Evolutionary conservation across 2,888 invertebrate genomes (phyloP), one percentile per base, ranked within the genome.

Genomic region (Apodemia mormo): DNA sequence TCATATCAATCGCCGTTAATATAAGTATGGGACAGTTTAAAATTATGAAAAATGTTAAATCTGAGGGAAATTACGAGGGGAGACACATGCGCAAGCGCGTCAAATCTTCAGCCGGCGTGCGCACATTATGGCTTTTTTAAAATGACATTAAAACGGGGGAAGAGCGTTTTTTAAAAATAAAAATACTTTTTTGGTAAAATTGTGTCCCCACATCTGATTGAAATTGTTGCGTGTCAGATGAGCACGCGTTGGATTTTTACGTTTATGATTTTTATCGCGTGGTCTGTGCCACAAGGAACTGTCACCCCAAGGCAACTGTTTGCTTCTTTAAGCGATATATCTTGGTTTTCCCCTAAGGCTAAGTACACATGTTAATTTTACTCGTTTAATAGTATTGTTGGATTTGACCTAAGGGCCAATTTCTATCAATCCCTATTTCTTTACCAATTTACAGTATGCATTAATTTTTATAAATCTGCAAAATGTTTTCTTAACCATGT

Each of bases 151-250:
- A 84, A 80, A 82, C 84, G 82, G 84, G 90, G 89, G 88, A 89
- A 87, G 82, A 82, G 82, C 81, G 81, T 85, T 92, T 91, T 92
- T 91, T 85, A 89, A 93, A 92, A 92, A 90, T 89, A 91, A 91
- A 92, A 85, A 87, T 81, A 76, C 84, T 89, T 92, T 92, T 92
- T 91, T 86, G 86, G 82, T 82, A 80, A 85, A 90, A 78, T 89
- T 85, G 84, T 88, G 90, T 92, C 91, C 90, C 89, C 85, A 82
- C 86, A 85, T 87, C 86, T 82, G 85, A 84, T 85, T 91, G 82
- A 91, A 92, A 92, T 93, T 93, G 93, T 93, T 93, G 93, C 93
- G 92, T 92, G 90, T 91, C 92, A 86, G 91, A 91, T 91, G 92
- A 89, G 93, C 93, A 93, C 93, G 92, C 92, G 92, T 87, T 88